Evolutionary conservation across 2,797 vertebrate species (phyloP).

Genomic region (Sylvilagus floridanus): DNA sequence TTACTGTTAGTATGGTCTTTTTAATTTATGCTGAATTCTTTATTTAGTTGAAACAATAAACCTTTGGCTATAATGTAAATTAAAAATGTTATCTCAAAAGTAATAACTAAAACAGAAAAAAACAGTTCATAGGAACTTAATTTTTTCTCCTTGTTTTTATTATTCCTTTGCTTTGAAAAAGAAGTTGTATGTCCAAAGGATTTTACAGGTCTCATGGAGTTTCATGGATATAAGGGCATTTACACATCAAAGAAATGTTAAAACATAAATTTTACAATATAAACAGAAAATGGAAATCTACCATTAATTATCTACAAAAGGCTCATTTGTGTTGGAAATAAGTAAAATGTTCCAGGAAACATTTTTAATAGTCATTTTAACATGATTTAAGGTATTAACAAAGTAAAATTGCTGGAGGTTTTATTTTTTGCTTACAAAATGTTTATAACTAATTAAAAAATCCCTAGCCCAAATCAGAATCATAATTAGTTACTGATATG

Average conservation of each 20-base stretch:
- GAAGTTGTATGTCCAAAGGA: neutral
- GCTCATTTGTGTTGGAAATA: conserved; percentile 21
- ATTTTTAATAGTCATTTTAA: conserved; percentile 15
- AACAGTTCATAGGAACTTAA: neutral
- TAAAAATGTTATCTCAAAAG: too few relatives aligned
- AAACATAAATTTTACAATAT: conserved; percentile 31
- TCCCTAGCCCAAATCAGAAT: neutral
- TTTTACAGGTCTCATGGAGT: neutral
- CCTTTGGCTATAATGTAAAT: too few relatives aligned
- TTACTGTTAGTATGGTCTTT: too few relatives aligned
- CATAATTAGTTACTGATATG: neutral
- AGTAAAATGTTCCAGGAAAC: neutral
- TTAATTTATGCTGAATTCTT: too few relatives aligned
- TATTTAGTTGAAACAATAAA: too few relatives aligned
- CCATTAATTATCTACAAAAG: neutral
- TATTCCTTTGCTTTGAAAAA: neutral
- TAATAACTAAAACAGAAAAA: too few relatives aligned
- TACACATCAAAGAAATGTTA: neutral
- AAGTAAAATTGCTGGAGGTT: neutral
- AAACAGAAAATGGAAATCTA: neutral
- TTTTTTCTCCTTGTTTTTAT: neutral
- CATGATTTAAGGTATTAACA: conserved; percentile 1
- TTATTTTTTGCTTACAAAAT: neutral
- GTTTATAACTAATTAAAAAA: neutral
- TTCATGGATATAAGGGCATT: neutral